Evolutionary conservation across 2,113 vertebrate species (phyloP).

Genomic region (Thermophis baileyi): DNA sequence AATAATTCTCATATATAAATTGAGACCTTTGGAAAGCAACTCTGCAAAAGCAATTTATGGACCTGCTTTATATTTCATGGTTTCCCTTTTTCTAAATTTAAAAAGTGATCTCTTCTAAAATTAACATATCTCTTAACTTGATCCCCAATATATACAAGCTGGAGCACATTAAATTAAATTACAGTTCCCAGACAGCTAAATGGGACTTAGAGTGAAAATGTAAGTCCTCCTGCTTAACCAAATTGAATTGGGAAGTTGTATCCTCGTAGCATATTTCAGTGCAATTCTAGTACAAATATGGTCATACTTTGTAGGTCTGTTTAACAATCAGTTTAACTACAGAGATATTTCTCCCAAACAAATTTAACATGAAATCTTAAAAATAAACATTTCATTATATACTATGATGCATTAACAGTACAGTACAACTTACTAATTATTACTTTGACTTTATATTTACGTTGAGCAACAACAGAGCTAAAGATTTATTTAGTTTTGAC

Average conservation of each 20-base stretch:
- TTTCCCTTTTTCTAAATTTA: constrained; percentile 20
- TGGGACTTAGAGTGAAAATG: background rate
- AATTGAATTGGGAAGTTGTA: constrained; percentile 14
- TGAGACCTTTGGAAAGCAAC: background rate
- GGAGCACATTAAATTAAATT: background rate
- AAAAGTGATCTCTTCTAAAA: constrained; percentile 57
- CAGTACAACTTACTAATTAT: constrained; percentile 44
- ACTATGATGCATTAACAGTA: constrained; percentile 46
- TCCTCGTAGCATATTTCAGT: constrained; percentile 56
- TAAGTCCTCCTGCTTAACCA: background rate
- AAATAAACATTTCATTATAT: constrained; percentile 51
- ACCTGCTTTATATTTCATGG: background rate
- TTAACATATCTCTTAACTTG: constrained; percentile 40
- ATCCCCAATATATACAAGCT: background rate
- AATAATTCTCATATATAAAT: background rate
- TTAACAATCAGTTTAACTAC: constrained; percentile 46
- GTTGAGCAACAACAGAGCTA: constrained; percentile 45
- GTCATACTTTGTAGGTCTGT: constrained; percentile 11
- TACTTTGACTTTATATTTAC: constrained; percentile 45
- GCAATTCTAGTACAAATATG: constrained; percentile 45
- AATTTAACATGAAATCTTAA: constrained; percentile 44
- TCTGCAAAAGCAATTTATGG: constrained; percentile 37
- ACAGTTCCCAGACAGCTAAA: background rate
- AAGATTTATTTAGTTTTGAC: constrained; percentile 68
- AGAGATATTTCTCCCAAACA: constrained; percentile 58